Base-by-base conservation (phyloP, 2,797 vertebrate species). In the Gymnopithys bicolor region DNA sequence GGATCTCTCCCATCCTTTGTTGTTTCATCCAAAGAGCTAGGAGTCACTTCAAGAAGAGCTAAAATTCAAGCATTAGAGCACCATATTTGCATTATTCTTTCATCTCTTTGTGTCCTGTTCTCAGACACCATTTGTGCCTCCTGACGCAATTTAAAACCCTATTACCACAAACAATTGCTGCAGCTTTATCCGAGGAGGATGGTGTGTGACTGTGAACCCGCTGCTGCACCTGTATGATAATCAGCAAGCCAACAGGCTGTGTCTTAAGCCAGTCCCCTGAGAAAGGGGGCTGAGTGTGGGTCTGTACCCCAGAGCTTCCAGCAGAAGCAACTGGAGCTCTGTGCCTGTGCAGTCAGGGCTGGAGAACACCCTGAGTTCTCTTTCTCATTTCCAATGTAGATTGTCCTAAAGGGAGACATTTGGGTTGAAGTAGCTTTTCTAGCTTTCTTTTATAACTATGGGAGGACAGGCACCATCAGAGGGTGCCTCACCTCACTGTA, bases 191-290 rank as follows among this genome's bases (percentile, higher is more conserved):
- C 10, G 43, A 10, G 33, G 45, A 59, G 11, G 32, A 43, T 21
- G 33, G 5, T 17, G 13, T 24, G 43, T 46, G 56, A 46, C 67
- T 88, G 15, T 15, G 62, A 82, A 63, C 8, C 32, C 0, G 0
- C 51, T 87, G 64, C 41, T 95, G 87, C 84, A 90, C 84, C 89
- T 93, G 68, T 83, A 74, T 89, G 87, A 58, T 71, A 87, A 93
- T 93, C 71, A 92, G 71, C 64, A 68, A 87, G 16, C 33, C 84
- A 51, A n/a, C 0, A 0, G 71, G 58, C n/a, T 83, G 45, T 45
- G 71, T 33, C 60, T 78, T 53, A 45, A 90, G 24, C 37, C 82
- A 51, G n/a, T 43, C 62, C 48, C 24, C 27, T 32, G 53, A 78
- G 89, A 52, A 87, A 68, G 59, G 35, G 5, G 5, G 19, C 30